phyloP scores from a whole-genome alignment of 53 echinoderm and acorn worm species.

The Paracentrotus lividus region DNA sequence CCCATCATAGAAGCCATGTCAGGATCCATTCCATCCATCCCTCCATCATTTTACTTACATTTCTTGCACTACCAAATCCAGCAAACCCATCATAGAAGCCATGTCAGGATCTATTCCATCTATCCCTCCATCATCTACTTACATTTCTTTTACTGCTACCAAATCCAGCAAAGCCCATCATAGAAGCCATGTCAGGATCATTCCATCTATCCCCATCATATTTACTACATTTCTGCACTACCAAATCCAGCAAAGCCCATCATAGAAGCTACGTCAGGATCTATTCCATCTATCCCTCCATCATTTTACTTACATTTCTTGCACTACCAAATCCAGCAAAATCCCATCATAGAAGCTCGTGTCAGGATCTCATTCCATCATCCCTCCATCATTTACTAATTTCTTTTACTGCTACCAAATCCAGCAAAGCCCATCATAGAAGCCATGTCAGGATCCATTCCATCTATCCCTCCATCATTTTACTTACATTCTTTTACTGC shows the following conservation, averaged over 20 bases:
- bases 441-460: constrained; percentile 93
- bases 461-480: constrained; percentile 84
- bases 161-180: constrained; percentile 99
- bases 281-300: constrained; percentile 79
- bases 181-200: constrained; percentile 96
- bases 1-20: constrained; percentile 99
- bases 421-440: constrained; percentile 99
- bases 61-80: constrained; percentile 93
- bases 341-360: too few relatives aligned
- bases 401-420: constrained; percentile 92
- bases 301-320: too few relatives aligned
- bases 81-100: too few relatives aligned
- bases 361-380: too few relatives aligned
- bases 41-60: constrained; percentile 83
- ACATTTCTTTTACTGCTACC: constrained; percentile 91
- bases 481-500: constrained; percentile 90
- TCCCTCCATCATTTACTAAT: too few relatives aligned
- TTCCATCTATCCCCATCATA: constrained; percentile 79
- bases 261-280: constrained; percentile 98
- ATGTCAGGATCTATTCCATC: too few relatives aligned
- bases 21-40: constrained; percentile 82
- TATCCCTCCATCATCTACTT: too few relatives aligned
- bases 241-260: constrained; percentile 99
- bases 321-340: constrained; percentile 96
- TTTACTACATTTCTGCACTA: constrained; percentile 84